phyloP scores from a whole-genome alignment of 2,888 invertebrate genomes.

The Drosophila paramelanica region DNA sequence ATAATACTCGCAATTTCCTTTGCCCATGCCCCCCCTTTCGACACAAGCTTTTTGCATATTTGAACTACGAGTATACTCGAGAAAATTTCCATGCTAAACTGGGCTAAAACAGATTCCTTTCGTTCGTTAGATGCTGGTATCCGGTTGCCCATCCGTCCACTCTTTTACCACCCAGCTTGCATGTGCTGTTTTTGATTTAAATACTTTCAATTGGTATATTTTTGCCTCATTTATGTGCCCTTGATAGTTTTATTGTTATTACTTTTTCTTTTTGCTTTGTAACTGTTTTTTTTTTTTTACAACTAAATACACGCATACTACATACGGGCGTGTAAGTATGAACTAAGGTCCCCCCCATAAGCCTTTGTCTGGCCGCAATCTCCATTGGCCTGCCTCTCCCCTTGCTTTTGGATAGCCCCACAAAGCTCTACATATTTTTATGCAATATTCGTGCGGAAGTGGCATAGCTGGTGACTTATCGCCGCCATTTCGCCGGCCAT shows the following conservation, averaged over 20 bases:
- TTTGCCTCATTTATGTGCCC: slow-evolving; percentile 39
- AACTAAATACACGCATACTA: slow-evolving; percentile 18
- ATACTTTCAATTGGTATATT: slow-evolving; percentile 67
- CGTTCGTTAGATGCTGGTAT: slow-evolving; percentile 37
- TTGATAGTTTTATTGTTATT: slow-evolving; percentile 51
- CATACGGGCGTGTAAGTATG: neutral
- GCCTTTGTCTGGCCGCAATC: slow-evolving; percentile 7
- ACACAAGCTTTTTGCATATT: slow-evolving; percentile 55
- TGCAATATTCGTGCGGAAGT: slow-evolving; percentile 73
- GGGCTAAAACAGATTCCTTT: slow-evolving; percentile 6
- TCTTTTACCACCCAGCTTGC: neutral
- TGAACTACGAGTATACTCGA: slow-evolving; percentile 29
- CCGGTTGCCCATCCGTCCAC: neutral
- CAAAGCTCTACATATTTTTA: slow-evolving; percentile 47
- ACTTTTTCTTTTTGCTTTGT: slow-evolving; percentile 12
- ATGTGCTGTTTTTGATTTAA: slow-evolving; percentile 60
- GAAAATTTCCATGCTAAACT: slow-evolving; percentile 42
- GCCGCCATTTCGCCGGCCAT: slow-evolving; percentile 70
- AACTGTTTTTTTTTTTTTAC: slow-evolving; percentile 1
- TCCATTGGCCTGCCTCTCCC: slow-evolving; percentile 5
- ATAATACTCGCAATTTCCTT: slow-evolving; percentile 81
- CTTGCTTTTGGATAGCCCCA: slow-evolving; percentile 17
- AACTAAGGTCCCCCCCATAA: neutral
- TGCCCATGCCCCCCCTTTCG: slow-evolving; percentile 45
- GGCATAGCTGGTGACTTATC: slow-evolving; percentile 75